Conservation (phyloP, 2,888 invertebrate genomes). For the Graphium colonna region DNA sequence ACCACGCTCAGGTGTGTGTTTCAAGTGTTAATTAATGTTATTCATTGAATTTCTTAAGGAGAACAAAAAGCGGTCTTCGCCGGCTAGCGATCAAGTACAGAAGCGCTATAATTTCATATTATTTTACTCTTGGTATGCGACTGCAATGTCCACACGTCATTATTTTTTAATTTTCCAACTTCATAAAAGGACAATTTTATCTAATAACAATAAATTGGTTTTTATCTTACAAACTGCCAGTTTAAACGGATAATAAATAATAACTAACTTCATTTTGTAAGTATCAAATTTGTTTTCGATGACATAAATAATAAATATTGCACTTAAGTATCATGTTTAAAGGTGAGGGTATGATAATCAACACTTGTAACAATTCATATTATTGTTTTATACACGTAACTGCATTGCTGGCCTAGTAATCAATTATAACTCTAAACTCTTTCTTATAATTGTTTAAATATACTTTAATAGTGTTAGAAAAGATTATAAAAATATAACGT, state of each 20-base stretch:
- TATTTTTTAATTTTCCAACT: background rate
- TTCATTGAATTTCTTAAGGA: conserved; percentile 21
- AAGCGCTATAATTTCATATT: conserved; percentile 9
- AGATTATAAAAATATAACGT: too few relatives aligned
- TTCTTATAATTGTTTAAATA: too few relatives aligned
- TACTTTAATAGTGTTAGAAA: too few relatives aligned
- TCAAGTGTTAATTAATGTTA: conserved; percentile 23
- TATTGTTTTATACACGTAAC: background rate
- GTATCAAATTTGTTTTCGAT: background rate
- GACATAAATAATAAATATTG: background rate
- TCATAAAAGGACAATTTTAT: background rate
- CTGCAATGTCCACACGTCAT: background rate
- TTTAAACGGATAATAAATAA: background rate
- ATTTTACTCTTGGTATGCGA: background rate
- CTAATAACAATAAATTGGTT: background rate
- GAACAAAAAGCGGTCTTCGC: conserved; percentile 17
- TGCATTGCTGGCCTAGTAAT: too few relatives aligned
- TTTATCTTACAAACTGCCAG: background rate
- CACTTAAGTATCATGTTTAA: background rate
- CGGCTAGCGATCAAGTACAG: background rate
- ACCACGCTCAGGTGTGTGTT: conserved; percentile 11
- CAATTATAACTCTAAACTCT: too few relatives aligned
- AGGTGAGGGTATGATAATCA: background rate
- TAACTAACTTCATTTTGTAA: background rate
- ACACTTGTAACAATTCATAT: background rate